These are phyloP conservation scores for Lithophane leautieri DNA, from an alignment of 2,888 invertebrate species.

Conservation along the genomic window DNA sequence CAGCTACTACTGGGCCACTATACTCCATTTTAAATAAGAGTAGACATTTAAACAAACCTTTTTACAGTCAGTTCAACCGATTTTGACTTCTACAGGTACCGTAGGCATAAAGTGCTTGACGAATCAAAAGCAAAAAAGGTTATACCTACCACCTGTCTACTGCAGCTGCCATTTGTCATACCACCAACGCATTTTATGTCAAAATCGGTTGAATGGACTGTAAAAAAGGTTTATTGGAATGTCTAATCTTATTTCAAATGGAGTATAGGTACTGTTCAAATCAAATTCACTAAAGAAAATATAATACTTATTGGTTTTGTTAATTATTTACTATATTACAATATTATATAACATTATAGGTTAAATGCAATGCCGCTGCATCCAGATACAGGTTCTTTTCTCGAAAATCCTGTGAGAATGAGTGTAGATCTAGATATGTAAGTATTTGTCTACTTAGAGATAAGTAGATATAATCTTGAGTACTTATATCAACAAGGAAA, in stretches of 20 bases:
- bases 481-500: constrained; percentile 66
- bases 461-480: not conserved
- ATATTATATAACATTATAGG: not conserved
- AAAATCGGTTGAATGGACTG: no score
- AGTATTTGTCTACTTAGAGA: not conserved
- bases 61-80: no score
- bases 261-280: not conserved
- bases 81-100: no score
- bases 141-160: no score
- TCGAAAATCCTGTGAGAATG: constrained; percentile 4
- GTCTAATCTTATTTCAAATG: no score
- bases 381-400: constrained; percentile 1
- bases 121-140: no score
- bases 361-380: constrained; percentile 17
- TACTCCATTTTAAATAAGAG: no score
- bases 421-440: not conserved
- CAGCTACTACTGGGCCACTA: not conserved
- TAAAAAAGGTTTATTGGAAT: no score
- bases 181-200: no score
- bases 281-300: not conserved
- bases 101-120: no score
- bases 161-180: no score
- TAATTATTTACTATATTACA: not conserved
- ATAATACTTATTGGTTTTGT: not conserved
- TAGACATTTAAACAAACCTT: no score